Conservation (phyloP, 2,888 invertebrate genomes). For the Drosophila nr. perissopoda region DNA sequence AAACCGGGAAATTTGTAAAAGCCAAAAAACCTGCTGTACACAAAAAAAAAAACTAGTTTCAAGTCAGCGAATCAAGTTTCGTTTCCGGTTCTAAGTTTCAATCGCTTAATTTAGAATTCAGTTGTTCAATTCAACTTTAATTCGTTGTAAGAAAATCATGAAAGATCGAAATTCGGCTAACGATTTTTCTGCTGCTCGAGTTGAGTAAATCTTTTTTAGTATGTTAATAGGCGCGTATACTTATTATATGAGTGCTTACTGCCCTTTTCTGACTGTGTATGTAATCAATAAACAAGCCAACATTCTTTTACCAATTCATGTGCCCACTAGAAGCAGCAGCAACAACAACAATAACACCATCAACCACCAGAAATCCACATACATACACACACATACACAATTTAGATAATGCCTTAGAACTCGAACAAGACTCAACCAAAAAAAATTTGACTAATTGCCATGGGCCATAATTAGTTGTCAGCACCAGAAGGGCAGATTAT, state of each 20-base stretch:
- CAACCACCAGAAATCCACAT: not conserved
- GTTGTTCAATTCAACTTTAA: not conserved
- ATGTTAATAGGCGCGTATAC: not conserved
- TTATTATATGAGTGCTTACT: not conserved
- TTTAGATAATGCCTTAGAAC: constrained; percentile 37
- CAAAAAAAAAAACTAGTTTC: not conserved
- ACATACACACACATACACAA: constrained; percentile 8
- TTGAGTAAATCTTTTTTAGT: not conserved
- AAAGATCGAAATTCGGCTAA: not conserved
- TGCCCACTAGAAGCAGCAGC: constrained; percentile 17
- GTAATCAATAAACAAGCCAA: constrained; percentile 41
- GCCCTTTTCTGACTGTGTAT: constrained; percentile 27
- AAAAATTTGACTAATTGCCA: constrained; percentile 59
- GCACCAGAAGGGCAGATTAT: constrained; percentile 54
- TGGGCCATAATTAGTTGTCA: constrained; percentile 72
- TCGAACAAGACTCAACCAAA: constrained; percentile 11
- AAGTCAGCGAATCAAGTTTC: not conserved
- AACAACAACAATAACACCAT: not conserved
- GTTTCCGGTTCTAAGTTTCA: not conserved
- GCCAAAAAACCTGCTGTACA: not conserved
- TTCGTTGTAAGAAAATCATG: not conserved
- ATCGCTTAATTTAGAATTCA: not conserved
- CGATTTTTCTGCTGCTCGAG: not conserved
- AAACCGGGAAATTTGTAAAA: not conserved
- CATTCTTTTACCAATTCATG: constrained; percentile 51